Evolutionary conservation across 2,888 invertebrate genomes (phyloP).

Genomic region (Archips crataeganus): DNA sequence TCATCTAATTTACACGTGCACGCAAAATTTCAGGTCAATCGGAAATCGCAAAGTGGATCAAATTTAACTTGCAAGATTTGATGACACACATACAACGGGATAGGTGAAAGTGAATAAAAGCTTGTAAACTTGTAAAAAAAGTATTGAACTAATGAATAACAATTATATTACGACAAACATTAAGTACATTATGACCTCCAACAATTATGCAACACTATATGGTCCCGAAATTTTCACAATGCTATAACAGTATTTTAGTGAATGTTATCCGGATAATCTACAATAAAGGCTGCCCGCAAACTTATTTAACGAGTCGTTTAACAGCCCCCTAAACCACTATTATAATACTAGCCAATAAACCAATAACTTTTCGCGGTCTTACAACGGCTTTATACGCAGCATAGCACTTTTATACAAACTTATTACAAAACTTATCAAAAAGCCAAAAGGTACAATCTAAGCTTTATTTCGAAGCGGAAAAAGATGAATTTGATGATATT

Average conservation of each 20-base stretch:
- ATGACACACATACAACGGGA: too few relatives aligned
- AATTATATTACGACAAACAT: too few relatives aligned
- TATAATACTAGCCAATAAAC: slow-evolving; percentile 49
- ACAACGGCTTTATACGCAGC: slow-evolving; percentile 55
- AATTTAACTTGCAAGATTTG: too few relatives aligned
- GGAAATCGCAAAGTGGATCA: too few relatives aligned
- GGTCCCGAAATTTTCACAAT: background rate
- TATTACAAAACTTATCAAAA: background rate
- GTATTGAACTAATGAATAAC: too few relatives aligned
- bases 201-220: too few relatives aligned
- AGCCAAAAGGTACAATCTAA: background rate
- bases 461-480: slow-evolving; percentile 34
- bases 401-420: slow-evolving; percentile 47
- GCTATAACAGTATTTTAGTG: background rate
- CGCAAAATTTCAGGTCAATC: too few relatives aligned
- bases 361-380: slow-evolving; percentile 57
- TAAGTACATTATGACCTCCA: too few relatives aligned
- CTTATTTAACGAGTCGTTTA: slow-evolving; percentile 36
- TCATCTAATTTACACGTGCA: too few relatives aligned
- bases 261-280: slow-evolving; percentile 17
- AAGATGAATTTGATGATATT: slow-evolving; percentile 30
- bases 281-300: slow-evolving; percentile 24
- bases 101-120: too few relatives aligned
- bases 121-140: too few relatives aligned
- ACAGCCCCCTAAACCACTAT: slow-evolving; percentile 39